These are phyloP conservation scores for Hyphantria cunea DNA, from an alignment of 1,140 invertebrate species.

Conservation along the genomic window DNA sequence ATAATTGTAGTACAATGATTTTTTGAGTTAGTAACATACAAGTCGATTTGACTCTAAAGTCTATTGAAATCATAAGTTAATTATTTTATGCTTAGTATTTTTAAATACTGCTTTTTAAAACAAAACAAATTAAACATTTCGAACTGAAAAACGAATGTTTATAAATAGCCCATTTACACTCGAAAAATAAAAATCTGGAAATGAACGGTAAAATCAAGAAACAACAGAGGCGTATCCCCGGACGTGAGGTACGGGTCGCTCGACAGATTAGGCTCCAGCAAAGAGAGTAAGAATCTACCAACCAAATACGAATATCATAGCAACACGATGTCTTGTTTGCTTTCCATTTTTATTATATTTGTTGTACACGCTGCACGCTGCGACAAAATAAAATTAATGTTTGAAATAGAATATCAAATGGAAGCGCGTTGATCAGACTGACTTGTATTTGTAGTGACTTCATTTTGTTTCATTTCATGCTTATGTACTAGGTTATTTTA, in stretches of 20 bases:
- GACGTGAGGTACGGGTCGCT: conserved; percentile 60
- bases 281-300: conserved; percentile 69
- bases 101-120: not conserved
- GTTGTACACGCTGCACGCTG: conserved; percentile 48
- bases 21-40: too few species aligned
- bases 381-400: conserved; percentile 48
- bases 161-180: not conserved
- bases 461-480: not conserved
- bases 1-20: too few species aligned
- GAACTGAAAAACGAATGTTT: too few species aligned
- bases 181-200: conserved; percentile 14
- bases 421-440: conserved; percentile 42
- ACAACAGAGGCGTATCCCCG: conserved; percentile 60
- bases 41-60: too few species aligned
- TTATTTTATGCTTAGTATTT: not conserved
- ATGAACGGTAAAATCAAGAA: conserved; percentile 60
- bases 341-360: conserved; percentile 74
- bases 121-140: not conserved
- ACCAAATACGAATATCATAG: conserved; percentile 59
- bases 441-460: conserved; percentile 20
- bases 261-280: conserved; percentile 64
- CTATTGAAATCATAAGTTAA: too few species aligned
- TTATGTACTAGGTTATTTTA: too few species aligned
- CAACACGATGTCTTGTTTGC: conserved; percentile 64
- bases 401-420: conserved; percentile 38